Conservation (phyloP, 1,140 invertebrate genomes). For the Drosophila hydei region DNA sequence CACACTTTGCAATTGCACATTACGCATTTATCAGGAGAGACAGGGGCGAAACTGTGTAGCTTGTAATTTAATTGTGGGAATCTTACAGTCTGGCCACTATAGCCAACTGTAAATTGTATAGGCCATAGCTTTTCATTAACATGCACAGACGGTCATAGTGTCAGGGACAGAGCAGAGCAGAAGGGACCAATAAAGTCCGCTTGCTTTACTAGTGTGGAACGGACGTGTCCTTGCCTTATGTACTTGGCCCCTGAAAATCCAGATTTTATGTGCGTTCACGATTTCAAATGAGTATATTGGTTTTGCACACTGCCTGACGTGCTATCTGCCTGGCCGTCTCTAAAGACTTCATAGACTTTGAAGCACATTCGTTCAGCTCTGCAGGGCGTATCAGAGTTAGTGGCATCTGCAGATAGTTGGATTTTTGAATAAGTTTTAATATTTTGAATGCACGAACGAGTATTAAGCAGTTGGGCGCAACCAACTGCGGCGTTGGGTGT, state of each 20-base stretch:
- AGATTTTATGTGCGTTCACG: too few relatives aligned
- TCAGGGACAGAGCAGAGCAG: constrained; percentile 19
- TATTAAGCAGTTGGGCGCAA: too few relatives aligned
- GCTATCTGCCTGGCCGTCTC: too few relatives aligned
- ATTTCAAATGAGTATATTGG: too few relatives aligned
- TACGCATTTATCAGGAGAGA: constrained; percentile 21
- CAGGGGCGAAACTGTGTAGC: constrained; percentile 22
- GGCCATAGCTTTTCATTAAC: constrained; percentile 64
- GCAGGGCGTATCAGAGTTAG: too few relatives aligned
- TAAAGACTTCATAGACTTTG: too few relatives aligned
- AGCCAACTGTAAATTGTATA: constrained; percentile 11
- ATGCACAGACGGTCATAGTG: constrained; percentile 42
- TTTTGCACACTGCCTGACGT: too few relatives aligned
- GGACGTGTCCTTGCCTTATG: constrained; percentile 58
- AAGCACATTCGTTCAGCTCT: too few relatives aligned
- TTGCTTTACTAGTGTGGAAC: constrained; percentile 1
- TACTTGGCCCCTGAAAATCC: constrained; percentile 24
- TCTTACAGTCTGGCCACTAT: constrained; percentile 46
- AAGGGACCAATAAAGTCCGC: constrained; percentile 8
- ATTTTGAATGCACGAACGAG: too few relatives aligned
- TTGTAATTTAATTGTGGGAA: constrained; percentile 74
- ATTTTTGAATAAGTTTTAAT: too few relatives aligned
- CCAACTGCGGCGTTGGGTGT: not conserved
- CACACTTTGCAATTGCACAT: constrained; percentile 33
- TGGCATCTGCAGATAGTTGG: too few relatives aligned